Evolutionary conservation across 2,888 invertebrate genomes (phyloP).

Genomic region (Coecobrya sp.): DNA sequence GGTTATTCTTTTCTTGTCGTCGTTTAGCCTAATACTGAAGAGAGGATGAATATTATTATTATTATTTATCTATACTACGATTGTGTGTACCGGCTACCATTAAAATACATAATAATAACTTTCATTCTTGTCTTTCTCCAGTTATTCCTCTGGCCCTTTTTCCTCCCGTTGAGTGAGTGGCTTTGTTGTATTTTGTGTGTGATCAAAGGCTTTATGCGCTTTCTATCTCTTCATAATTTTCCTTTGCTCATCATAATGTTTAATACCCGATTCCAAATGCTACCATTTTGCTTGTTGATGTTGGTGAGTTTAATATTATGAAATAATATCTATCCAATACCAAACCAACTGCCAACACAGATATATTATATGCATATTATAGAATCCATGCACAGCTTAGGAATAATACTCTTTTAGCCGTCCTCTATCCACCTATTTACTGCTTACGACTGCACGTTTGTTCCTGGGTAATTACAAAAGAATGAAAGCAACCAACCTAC

Average conservation of each 20-base stretch:
- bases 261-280: slow-evolving; percentile 12
- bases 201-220: slow-evolving; percentile 19
- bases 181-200: slow-evolving; percentile 21
- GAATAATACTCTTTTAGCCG: slow-evolving; percentile 12
- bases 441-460: neutral
- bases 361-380: neutral
- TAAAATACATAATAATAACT: slow-evolving; percentile 45
- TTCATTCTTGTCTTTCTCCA: neutral
- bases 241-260: neutral
- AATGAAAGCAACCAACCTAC: slow-evolving; percentile 61
- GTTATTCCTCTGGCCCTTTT: neutral
- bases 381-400: neutral
- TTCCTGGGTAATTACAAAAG: slow-evolving; percentile 56
- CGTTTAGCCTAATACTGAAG: neutral
- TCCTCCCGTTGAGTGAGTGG: neutral
- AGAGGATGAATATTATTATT: slow-evolving; percentile 4
- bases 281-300: neutral
- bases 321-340: neutral
- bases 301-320: neutral
- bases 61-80: neutral
- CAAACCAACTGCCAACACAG: neutral
- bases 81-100: neutral
- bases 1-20: slow-evolving; percentile 18
- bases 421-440: neutral
- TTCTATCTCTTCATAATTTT: slow-evolving; percentile 9